These are phyloP conservation scores for Belonocnema kinseyi DNA, from an alignment of 1,140 invertebrate species.

Conservation along the genomic window DNA sequence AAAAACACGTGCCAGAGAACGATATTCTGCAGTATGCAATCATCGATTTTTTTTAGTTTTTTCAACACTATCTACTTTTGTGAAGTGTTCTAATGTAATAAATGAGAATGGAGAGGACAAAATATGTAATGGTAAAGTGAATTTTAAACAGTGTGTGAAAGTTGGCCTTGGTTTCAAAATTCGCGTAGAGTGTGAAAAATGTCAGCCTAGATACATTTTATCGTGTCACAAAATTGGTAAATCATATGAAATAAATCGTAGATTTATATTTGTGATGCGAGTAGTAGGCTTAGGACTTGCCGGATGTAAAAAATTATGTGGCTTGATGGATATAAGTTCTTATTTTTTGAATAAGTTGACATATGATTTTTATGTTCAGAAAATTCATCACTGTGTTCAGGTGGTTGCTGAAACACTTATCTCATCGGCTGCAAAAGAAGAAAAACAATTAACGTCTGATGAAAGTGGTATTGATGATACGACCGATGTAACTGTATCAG, in stretches of 20 bases:
- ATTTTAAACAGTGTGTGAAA: constrained; percentile 50
- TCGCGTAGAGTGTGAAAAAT: constrained; percentile 50
- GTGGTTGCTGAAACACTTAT: no score
- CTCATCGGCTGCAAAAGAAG: no score
- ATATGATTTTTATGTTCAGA: no score
- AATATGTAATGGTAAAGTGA: constrained; percentile 53
- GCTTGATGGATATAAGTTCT: no score
- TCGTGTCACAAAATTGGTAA: not conserved
- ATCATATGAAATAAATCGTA: no score
- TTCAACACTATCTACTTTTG: constrained; percentile 36
- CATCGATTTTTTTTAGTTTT: constrained; percentile 46
- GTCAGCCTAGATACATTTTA: constrained; percentile 51
- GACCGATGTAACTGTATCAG: constrained; percentile 26
- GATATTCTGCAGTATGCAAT: constrained; percentile 50
- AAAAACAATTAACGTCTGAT: no score
- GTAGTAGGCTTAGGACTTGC: no score
- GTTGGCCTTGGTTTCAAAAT: constrained; percentile 54
- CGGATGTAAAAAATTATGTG: no score
- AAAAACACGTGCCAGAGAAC: constrained; percentile 43
- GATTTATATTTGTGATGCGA: no score
- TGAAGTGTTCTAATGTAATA: constrained; percentile 52
- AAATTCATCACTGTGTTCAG: no score
- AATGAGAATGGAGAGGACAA: constrained; percentile 45
- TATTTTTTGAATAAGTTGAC: no score
- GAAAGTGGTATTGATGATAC: no score